phyloP scores from a whole-genome alignment of 2,888 invertebrate genomes.

The Hyposoter didymator region DNA sequence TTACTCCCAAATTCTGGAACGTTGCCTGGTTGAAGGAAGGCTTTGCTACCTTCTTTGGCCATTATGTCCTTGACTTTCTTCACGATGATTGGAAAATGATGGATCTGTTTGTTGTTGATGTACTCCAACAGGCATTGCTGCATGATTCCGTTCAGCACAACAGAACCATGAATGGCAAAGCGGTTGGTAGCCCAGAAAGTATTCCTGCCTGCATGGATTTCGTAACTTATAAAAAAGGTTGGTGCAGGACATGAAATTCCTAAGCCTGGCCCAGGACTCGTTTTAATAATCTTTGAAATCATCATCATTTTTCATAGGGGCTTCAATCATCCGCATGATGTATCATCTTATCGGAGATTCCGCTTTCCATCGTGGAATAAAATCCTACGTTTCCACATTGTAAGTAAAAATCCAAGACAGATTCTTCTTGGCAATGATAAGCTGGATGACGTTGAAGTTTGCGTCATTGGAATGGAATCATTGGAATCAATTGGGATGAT shows the following conservation, averaged over 20 bases:
- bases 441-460: too few species aligned
- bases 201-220: conserved; percentile 86
- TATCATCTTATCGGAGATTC: conserved; percentile 58
- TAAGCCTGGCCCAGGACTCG: neutral
- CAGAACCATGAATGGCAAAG: conserved; percentile 85
- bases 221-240: conserved; percentile 88
- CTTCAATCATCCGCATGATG: conserved; percentile 65
- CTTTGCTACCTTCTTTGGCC: conserved; percentile 86
- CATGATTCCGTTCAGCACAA: conserved; percentile 84
- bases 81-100: conserved; percentile 83
- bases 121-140: conserved; percentile 80
- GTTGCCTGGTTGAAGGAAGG: conserved; percentile 84
- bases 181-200: conserved; percentile 85
- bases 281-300: neutral
- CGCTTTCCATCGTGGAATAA: conserved; percentile 59
- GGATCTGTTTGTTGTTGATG: conserved; percentile 84
- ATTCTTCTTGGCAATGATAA: too few species aligned
- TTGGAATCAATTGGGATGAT: too few species aligned
- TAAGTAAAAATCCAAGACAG: conserved; percentile 5
- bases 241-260: neutral
- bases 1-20: conserved; percentile 82
- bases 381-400: conserved; percentile 56
- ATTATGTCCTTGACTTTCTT: conserved; percentile 72
- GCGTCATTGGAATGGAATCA: too few species aligned
- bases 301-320: conserved; percentile 22